Evolutionary conservation across 2,113 vertebrate genomes (phyloP).

Genomic region (Crotalus viridis): DNA sequence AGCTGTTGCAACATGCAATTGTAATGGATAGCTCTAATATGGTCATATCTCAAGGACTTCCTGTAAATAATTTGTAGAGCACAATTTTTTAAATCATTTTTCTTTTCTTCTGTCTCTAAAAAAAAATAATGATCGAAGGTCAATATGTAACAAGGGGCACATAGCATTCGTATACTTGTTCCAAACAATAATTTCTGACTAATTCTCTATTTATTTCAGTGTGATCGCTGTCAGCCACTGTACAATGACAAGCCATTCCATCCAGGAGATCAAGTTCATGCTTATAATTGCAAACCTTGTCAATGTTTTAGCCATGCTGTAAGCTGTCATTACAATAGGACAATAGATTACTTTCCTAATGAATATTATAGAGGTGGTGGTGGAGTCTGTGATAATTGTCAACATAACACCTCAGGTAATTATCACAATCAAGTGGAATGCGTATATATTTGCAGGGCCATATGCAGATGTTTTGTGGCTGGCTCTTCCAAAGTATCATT

Average conservation of each 20-base stretch:
- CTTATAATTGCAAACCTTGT: constrained; percentile 84
- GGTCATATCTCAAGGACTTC: not conserved
- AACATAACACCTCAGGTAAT: constrained; percentile 85
- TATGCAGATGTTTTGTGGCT: not conserved
- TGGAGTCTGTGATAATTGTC: constrained; percentile 85
- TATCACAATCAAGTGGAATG: not conserved
- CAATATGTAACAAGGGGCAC: not conserved
- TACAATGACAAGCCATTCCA: constrained; percentile 89
- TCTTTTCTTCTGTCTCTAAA: not conserved
- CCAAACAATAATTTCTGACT: not conserved
- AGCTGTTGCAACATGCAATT: not conserved
- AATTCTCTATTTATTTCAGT: constrained; percentile 67
- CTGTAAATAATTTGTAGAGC: constrained; percentile 21
- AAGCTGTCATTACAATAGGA: constrained; percentile 83
- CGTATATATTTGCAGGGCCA: not conserved
- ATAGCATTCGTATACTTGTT: not conserved
- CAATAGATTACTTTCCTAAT: constrained; percentile 76
- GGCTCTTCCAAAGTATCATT: not conserved
- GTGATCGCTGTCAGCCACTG: constrained; percentile 80
- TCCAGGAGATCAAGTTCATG: constrained; percentile 78
- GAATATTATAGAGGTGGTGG: constrained; percentile 82
- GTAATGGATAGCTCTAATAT: not conserved
- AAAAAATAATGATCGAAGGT: not conserved
- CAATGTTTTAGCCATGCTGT: constrained; percentile 80
- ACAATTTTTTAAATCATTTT: constrained; percentile 20